These are phyloP conservation scores for Biston stratarius DNA, from an alignment of 2,888 invertebrate genomes.

Conservation along the genomic window DNA sequence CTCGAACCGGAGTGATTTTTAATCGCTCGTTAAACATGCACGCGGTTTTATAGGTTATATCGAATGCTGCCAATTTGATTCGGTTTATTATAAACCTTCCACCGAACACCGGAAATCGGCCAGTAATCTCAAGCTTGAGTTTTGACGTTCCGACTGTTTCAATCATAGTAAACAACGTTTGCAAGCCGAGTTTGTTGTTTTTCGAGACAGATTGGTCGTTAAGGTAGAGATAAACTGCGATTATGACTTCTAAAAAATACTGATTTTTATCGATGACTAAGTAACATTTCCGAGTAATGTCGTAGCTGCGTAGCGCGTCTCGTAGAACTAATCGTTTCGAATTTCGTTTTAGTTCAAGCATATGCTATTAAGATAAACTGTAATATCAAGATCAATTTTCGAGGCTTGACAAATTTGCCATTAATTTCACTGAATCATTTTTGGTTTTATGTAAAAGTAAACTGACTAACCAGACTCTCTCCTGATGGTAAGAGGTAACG, in stretches of 20 bases:
- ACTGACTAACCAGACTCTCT: too few species aligned
- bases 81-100: slow-evolving; percentile 43
- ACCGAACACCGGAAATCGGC: slow-evolving; percentile 38
- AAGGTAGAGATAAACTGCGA: slow-evolving; percentile 24
- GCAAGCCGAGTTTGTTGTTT: slow-evolving; percentile 26
- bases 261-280: slow-evolving; percentile 24
- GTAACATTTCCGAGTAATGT: neutral
- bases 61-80: slow-evolving; percentile 46
- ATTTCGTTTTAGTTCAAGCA: too few species aligned
- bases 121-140: slow-evolving; percentile 30
- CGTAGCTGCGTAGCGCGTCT: slow-evolving; percentile 9
- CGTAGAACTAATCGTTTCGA: slow-evolving; percentile 1
- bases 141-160: slow-evolving; percentile 32
- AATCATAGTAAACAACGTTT: slow-evolving; percentile 37
- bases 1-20: slow-evolving; percentile 60
- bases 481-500: too few species aligned
- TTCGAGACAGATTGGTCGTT: slow-evolving; percentile 34
- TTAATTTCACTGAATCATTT: too few species aligned
- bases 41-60: slow-evolving; percentile 52
- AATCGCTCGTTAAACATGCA: slow-evolving; percentile 63
- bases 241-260: slow-evolving; percentile 26
- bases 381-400: too few species aligned
- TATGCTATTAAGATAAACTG: too few species aligned
- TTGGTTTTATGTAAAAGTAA: too few species aligned
- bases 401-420: too few species aligned